phyloP scores from a whole-genome alignment of 2,888 invertebrate genomes.

The Agriopis marginaria region DNA sequence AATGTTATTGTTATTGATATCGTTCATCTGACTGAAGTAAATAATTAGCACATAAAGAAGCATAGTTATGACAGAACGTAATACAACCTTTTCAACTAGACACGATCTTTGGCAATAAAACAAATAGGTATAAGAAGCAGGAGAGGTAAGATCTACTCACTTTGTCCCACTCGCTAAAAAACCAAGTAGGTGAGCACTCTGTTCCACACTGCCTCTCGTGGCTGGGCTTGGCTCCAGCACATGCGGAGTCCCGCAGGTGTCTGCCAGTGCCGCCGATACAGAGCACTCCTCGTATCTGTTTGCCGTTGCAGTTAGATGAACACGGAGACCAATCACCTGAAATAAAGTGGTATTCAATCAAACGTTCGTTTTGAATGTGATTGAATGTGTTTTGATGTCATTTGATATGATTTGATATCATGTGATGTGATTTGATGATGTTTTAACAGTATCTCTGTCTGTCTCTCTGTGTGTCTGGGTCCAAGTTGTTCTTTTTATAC shows the following conservation, averaged over 20 bases:
- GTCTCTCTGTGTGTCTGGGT: too few relatives aligned
- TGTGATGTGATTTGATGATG: too few relatives aligned
- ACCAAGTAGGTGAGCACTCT: slow-evolving; percentile 90
- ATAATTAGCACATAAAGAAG: not conserved
- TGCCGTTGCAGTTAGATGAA: slow-evolving; percentile 83
- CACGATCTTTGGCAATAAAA: not conserved
- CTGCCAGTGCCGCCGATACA: slow-evolving; percentile 87
- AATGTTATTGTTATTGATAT: too few relatives aligned
- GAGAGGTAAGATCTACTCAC: slow-evolving; percentile 63
- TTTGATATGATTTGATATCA: too few relatives aligned
- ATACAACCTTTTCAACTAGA: not conserved
- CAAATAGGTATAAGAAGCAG: not conserved
- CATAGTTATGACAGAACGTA: not conserved
- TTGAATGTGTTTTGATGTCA: too few relatives aligned
- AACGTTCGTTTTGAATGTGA: too few relatives aligned
- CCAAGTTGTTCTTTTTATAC: too few relatives aligned
- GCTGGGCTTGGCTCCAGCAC: slow-evolving; percentile 88
- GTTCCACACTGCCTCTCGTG: slow-evolving; percentile 87
- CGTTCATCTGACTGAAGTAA: not conserved
- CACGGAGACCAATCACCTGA: slow-evolving; percentile 84
- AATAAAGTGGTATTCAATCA: slow-evolving; percentile 6
- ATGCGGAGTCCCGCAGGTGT: slow-evolving; percentile 86
- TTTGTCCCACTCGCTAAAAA: slow-evolving; percentile 91
- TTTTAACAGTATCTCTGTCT: too few relatives aligned
- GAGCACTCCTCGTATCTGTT: slow-evolving; percentile 89